Evolutionary conservation across 30 jellyfish, hydroid and myxozoan genomes (phyloP).

Genomic region (Aurelia aurita complex sp. Pacific): DNA sequence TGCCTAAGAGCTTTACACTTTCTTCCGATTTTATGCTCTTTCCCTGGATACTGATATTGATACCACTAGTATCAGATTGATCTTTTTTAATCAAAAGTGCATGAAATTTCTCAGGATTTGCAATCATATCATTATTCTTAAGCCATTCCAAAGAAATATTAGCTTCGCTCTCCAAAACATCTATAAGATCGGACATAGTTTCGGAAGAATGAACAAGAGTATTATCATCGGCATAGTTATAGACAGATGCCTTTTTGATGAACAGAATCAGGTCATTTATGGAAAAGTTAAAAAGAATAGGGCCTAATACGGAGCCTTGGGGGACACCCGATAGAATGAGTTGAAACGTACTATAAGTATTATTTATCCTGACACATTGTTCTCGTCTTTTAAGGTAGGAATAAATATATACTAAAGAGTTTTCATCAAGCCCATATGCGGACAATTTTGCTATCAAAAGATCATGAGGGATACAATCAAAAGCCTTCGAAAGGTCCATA

Average conservation of each 20-base stretch:
- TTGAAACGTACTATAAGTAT: slow-evolving; percentile 38
- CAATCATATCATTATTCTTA: slow-evolving; percentile 51
- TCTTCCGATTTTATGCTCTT: slow-evolving; percentile 33
- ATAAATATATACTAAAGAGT: not conserved
- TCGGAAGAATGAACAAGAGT: slow-evolving; percentile 36
- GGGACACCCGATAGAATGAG: slow-evolving; percentile 52
- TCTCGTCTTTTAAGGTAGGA: slow-evolving; percentile 22
- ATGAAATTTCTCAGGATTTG: slow-evolving; percentile 67
- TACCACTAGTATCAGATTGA: slow-evolving; percentile 43
- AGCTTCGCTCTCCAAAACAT: slow-evolving; percentile 23
- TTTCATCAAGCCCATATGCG: slow-evolving; percentile 34
- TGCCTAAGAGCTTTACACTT: slow-evolving; percentile 63
- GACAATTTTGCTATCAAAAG: slow-evolving; percentile 23
- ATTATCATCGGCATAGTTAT: slow-evolving; percentile 49
- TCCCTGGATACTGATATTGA: slow-evolving; percentile 24
- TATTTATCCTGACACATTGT: slow-evolving; percentile 35
- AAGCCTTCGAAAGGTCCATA: slow-evolving; percentile 25
- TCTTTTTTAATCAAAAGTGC: slow-evolving; percentile 17
- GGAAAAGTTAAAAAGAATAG: slow-evolving; percentile 38
- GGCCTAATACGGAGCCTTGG: slow-evolving; percentile 59
- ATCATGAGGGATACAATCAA: slow-evolving; percentile 39
- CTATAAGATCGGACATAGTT: slow-evolving; percentile 30
- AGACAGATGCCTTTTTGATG: slow-evolving; percentile 29
- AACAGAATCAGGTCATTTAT: slow-evolving; percentile 46
- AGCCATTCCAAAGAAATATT: slow-evolving; percentile 11